A percentile compares a stretch with the other conserved stretches of the same genome.
Evolutionary conservation across 2,113 vertebrate species (phyloP).

Genomic region (Equus quagga): DNA sequence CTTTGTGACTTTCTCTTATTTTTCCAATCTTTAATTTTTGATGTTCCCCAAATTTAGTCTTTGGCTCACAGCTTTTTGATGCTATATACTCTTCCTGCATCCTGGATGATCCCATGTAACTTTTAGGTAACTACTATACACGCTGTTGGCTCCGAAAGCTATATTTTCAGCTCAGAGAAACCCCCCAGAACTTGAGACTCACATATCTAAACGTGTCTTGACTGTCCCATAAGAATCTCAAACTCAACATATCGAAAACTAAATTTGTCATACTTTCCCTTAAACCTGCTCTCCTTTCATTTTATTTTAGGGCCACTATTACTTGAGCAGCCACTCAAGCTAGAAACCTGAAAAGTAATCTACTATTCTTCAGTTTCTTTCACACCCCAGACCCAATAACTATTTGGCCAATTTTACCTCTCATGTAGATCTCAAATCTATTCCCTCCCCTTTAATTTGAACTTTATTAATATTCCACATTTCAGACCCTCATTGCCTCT

Average conservation of each 20-base stretch:
- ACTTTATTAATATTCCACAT: not conserved
- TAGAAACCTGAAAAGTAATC: not conserved
- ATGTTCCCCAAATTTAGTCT: not conserved
- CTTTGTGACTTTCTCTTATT: not conserved
- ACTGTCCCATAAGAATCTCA: not conserved
- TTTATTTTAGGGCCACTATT: not conserved
- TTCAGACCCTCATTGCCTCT: not conserved
- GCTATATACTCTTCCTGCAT: not conserved
- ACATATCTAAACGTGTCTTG: not conserved
- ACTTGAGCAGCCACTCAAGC: not conserved
- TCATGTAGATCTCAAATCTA: not conserved
- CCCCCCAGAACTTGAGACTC: not conserved
- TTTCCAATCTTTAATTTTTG: not conserved
- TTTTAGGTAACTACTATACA: not conserved
- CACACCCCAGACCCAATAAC: not conserved
- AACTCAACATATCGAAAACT: not conserved
- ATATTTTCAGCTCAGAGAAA: not conserved
- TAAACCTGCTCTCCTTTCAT: not conserved
- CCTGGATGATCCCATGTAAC: not conserved
- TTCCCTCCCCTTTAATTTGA: not conserved
- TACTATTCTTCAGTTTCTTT: not conserved
- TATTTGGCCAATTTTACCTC: not conserved
- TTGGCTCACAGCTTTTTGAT: not conserved
- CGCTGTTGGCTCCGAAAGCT: not conserved
- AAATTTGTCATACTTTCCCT: not conserved